Evolutionary conservation across 1,140 invertebrate genomes (phyloP).

Genomic region (Thaumatotibia leucotreta): DNA sequence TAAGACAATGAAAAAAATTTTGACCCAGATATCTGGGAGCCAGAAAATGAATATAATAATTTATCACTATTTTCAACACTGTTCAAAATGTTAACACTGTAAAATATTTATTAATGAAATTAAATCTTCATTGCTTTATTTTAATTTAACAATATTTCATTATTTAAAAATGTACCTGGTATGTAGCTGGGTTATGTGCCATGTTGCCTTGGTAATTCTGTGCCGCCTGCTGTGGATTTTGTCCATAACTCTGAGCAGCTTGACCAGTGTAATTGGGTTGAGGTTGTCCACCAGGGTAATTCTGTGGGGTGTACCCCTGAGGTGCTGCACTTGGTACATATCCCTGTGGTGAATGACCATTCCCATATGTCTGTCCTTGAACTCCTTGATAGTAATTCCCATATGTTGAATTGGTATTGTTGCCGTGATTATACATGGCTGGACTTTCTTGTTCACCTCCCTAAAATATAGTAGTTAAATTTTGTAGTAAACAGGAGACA

Average conservation of each 20-base stretch:
- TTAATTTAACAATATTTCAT: too few species aligned
- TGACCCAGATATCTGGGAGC: too few species aligned
- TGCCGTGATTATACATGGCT: conserved; percentile 67
- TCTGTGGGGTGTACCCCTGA: conserved; percentile 69
- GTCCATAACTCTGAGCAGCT: conserved; percentile 48
- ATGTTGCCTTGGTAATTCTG: conserved; percentile 64
- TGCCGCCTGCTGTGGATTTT: conserved; percentile 62
- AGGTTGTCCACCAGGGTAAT: conserved; percentile 60
- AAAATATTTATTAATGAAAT: too few species aligned
- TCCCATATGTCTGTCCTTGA: conserved; percentile 76
- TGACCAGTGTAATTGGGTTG: conserved; percentile 51
- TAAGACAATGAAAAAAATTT: too few species aligned
- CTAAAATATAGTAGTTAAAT: conserved; percentile 27
- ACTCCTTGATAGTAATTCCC: conserved; percentile 80
- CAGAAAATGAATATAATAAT: too few species aligned
- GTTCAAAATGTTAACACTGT: too few species aligned
- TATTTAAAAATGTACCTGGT: conserved; percentile 45
- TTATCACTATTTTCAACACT: too few species aligned
- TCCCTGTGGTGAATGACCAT: conserved; percentile 67
- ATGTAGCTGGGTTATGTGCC: conserved; percentile 51
- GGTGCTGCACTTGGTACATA: conserved; percentile 62
- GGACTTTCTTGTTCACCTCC: conserved; percentile 67
- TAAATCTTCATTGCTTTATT: too few species aligned
- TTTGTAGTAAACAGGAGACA: not conserved
- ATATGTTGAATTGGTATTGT: conserved; percentile 68